These are phyloP conservation scores for Taeniopygia guttata DNA, from an alignment of 2,797 vertebrate species.

Conservation along the genomic window DNA sequence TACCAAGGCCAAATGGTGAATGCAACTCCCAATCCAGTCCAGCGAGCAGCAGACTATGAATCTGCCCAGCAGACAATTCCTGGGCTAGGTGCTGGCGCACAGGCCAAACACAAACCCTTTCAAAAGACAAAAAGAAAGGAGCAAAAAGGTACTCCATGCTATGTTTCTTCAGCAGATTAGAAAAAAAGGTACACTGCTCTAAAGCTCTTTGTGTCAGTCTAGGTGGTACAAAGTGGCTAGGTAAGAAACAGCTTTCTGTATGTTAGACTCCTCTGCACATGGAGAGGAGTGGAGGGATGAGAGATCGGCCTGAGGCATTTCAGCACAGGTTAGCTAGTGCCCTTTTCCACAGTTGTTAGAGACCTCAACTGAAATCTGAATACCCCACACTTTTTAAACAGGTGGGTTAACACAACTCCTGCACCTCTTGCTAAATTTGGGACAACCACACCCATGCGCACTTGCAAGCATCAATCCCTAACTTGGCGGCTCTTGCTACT, in stretches of 20 bases:
- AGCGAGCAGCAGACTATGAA: not conserved
- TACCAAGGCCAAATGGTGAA: not conserved
- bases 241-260: not conserved
- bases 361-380: conserved; percentile 5
- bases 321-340: conserved; percentile 13
- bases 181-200: conserved; percentile 33
- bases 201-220: conserved; percentile 1
- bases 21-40: not conserved
- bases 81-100: not conserved
- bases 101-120: not conserved
- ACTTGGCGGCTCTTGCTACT: conserved; percentile 76
- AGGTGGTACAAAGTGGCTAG: not conserved
- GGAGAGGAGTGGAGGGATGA: conserved; percentile 74
- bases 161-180: not conserved
- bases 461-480: conserved; percentile 77
- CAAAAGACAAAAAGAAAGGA: not conserved
- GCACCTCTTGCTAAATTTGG: conserved; percentile 33
- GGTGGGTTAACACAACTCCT: conserved; percentile 34
- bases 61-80: not conserved
- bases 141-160: not conserved
- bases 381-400: not conserved
- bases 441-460: conserved; percentile 68
- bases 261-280: conserved; percentile 53
- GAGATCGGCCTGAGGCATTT: conserved; percentile 74
- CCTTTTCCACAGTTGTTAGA: not conserved